Evolutionary conservation across 2,113 vertebrate genomes (phyloP), one percentile per base, ranked within the genome.

Genomic region (Neodontobutis hainanensis): DNA sequence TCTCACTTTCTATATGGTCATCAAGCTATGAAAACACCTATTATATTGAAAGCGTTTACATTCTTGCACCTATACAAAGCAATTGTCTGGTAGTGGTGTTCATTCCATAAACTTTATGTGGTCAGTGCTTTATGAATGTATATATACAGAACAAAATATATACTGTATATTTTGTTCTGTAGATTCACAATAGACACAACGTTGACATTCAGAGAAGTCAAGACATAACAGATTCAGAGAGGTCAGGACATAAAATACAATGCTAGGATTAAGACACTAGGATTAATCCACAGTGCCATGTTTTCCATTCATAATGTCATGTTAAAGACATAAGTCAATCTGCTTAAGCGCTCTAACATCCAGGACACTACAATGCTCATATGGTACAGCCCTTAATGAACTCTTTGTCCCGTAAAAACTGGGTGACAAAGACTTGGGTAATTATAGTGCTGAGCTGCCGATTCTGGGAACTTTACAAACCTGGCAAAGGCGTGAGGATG

Each of bases 281-380:
- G 50, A 52, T 52, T 52, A 52, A 27, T 11, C 1, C 50, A 34
- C 12, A 52, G 50, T 27, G 50, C 50, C 5, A 12, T 34, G 50
- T 52, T 51, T 50, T 34, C 50, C 34, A 5, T 27, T 27, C 16
- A 52, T 19, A 52, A 34, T 52, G 50, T 52, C 50, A 52, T 52
- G 50, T 52, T 34, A 52, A 52, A 52, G 50, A 27, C 50, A 34
- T 4, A 52, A 52, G 50, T 34, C 50, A 52, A 52, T 52, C 50
- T 52, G 27, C 50, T 52, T 52, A 52, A 5, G 27, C 27, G 12
- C 19, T 11, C 10, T 27, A 55, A 14, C 34, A 55, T 8, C 12
- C 6, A 55, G 52, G 52, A 32, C 52, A 9, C 34, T 34, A 40
- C 52, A 38, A 6, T n/a, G 34, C 52, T n/a, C 14, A 55, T n/a